These are phyloP conservation scores for Nymphalis io DNA, from an alignment of 1,140 invertebrate species.

Conservation along the genomic window DNA sequence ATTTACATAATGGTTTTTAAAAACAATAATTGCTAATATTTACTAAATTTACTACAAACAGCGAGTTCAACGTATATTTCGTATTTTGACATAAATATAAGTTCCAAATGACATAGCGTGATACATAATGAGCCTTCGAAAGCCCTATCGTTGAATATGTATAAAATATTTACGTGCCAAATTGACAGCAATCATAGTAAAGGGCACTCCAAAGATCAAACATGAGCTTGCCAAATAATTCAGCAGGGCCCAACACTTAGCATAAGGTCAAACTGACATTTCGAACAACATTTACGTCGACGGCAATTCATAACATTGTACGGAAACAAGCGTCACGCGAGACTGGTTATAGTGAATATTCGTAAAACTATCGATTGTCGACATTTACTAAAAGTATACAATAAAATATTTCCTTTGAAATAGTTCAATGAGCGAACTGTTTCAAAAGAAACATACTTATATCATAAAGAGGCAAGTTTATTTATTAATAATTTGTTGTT, in stretches of 20 bases:
- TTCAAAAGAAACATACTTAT: too few species aligned
- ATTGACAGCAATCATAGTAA: conserved; percentile 66
- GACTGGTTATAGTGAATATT: conserved; percentile 40
- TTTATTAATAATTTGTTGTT: too few species aligned
- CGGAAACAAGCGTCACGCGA: conserved; percentile 57
- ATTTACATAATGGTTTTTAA: too few species aligned
- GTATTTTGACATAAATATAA: too few species aligned
- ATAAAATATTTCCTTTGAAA: too few species aligned
- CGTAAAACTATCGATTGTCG: conserved; percentile 13
- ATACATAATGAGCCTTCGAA: not conserved
- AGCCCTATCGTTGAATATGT: conserved; percentile 29
- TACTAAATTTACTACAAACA: too few species aligned
- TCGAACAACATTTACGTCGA: conserved; percentile 65
- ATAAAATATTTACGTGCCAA: conserved; percentile 42
- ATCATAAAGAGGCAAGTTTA: too few species aligned
- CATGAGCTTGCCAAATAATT: conserved; percentile 60
- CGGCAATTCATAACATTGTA: conserved; percentile 54
- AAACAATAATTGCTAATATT: too few species aligned
- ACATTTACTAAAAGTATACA: not conserved
- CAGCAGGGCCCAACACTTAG: conserved; percentile 58
- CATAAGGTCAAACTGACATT: conserved; percentile 79
- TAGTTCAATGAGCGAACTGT: too few species aligned
- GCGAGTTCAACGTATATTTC: too few species aligned
- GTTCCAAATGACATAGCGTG: too few species aligned
- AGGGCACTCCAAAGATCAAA: conserved; percentile 72